A percentile compares a stretch with the other conserved stretches of the same genome.
Evolutionary conservation across 2,113 vertebrate species (phyloP).

Genomic region (Hypocryptadius cinnamomeus): DNA sequence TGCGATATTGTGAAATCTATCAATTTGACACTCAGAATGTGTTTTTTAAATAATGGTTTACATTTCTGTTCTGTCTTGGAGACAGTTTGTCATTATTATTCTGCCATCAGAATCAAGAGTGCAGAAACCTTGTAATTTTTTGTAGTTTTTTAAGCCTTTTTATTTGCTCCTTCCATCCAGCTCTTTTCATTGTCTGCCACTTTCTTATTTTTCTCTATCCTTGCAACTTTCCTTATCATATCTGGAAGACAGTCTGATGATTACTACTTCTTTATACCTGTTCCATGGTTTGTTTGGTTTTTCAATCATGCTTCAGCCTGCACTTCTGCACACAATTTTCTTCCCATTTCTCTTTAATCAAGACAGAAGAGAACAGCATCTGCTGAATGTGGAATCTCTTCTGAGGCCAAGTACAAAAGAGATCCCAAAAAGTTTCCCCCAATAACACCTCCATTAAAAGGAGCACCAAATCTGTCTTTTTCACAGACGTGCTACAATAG

Average conservation of each 20-base stretch:
- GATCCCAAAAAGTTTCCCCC: neutral
- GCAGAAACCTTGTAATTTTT: neutral
- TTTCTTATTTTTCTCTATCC: neutral
- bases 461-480: neutral
- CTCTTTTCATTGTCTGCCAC: neutral
- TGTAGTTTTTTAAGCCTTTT: neutral
- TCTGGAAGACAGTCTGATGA: neutral
- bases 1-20: neutral
- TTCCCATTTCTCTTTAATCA: neutral
- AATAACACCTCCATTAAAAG: neutral
- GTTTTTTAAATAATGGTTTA: neutral
- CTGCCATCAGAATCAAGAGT: neutral
- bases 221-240: neutral
- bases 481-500: accelerated
- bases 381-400: neutral
- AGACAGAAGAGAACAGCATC: neutral
- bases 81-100: neutral
- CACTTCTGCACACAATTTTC: neutral
- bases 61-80: neutral
- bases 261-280: neutral
- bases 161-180: neutral
- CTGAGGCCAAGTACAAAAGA: neutral
- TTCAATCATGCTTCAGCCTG: neutral
- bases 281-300: neutral
- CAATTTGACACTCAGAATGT: neutral